Evolutionary conservation across 2,113 vertebrate species (phyloP).

Genomic region (Procapra przewalskii): DNA sequence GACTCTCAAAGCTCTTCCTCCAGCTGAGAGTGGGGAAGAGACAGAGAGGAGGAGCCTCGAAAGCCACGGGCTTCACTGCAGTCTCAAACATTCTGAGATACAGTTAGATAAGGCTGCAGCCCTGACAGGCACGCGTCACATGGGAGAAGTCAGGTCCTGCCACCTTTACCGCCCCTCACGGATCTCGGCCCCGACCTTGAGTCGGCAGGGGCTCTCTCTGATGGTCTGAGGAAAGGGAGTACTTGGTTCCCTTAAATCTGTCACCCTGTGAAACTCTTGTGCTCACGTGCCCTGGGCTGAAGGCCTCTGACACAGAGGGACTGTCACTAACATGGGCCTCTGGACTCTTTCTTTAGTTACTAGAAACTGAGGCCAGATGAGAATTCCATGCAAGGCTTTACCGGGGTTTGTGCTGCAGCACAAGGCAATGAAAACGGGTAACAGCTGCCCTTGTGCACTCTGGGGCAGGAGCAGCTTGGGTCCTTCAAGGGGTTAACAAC

Average conservation of each 20-base stretch:
- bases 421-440: neutral
- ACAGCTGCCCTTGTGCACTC: neutral
- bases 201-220: neutral
- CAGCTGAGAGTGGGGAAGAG: neutral
- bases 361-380: neutral
- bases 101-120: neutral
- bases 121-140: accelerated
- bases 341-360: neutral
- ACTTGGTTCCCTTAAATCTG: neutral
- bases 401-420: neutral
- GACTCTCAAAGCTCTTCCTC: neutral
- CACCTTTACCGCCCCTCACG: neutral
- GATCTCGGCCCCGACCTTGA: neutral
- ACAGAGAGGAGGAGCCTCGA: neutral
- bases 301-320: neutral
- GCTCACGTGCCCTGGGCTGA: neutral
- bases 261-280: neutral
- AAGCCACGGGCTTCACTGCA: neutral
- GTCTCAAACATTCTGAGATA: neutral
- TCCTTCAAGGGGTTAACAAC: neutral
- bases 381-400: neutral
- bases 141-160: neutral
- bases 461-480: neutral
- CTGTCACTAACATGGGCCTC: neutral
- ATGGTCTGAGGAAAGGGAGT: neutral